Evolutionary conservation across 1,140 invertebrate species (phyloP).

Genomic region (Diploscapter pachys): DNA sequence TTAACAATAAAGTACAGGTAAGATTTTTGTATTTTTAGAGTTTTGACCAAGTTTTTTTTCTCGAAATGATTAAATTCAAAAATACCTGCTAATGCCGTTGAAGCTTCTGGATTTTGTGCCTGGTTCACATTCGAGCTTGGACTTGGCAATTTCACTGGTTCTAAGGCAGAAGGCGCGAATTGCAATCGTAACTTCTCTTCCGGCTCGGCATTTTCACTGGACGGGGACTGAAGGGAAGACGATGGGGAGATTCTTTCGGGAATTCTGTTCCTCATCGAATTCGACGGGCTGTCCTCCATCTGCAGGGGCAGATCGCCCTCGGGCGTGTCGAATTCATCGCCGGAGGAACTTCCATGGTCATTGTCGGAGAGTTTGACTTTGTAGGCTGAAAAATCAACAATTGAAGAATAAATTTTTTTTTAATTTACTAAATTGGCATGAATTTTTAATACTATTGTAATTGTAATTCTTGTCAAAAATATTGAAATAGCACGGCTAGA

Average conservation of each 20-base stretch:
- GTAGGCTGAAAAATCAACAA: constrained; percentile 13
- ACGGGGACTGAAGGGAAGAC: too few species aligned
- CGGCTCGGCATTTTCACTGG: too few species aligned
- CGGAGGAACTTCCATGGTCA: constrained; percentile 9
- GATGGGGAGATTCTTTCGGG: not conserved
- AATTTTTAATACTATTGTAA: not conserved
- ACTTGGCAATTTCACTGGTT: too few species aligned
- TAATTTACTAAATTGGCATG: not conserved
- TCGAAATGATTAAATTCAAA: constrained; percentile 2
- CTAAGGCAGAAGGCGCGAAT: too few species aligned
- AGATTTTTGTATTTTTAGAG: not conserved
- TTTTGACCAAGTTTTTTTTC: not conserved
- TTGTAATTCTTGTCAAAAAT: not conserved
- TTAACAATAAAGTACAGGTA: not conserved
- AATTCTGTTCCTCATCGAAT: not conserved
- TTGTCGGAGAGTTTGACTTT: constrained; percentile 1
- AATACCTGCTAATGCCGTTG: not conserved
- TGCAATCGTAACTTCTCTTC: too few species aligned
- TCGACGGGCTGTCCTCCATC: not conserved
- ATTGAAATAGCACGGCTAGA: not conserved
- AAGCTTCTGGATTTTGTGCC: too few species aligned
- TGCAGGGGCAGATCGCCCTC: not conserved
- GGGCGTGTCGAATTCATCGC: not conserved
- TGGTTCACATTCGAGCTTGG: too few species aligned
- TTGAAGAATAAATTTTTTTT: not conserved